Evolutionary conservation across 2,797 vertebrate genomes (phyloP).

Genomic region (Enteromius viviparus): DNA sequence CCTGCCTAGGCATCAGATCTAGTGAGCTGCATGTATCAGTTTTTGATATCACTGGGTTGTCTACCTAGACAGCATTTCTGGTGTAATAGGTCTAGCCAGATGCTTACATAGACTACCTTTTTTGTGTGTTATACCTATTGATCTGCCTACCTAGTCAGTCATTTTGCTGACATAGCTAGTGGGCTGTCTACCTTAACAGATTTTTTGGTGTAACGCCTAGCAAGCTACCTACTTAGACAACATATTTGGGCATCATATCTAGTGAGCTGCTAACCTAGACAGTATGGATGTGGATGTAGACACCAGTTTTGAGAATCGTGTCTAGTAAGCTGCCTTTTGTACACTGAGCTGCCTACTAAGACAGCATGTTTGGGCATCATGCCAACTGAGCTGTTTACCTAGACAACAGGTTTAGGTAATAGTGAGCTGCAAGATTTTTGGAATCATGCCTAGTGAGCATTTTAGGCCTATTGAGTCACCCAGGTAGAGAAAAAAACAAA

Average conservation of each 20-base stretch:
- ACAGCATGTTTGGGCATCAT: background rate
- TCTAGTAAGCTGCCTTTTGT: background rate
- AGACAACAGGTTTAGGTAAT: background rate
- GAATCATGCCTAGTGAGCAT: background rate
- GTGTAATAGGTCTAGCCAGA: background rate
- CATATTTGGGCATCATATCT: background rate
- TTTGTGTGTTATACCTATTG: background rate
- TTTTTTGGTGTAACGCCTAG: background rate
- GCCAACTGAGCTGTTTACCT: background rate
- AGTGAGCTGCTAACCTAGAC: background rate
- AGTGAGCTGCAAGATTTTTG: background rate
- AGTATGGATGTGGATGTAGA: background rate
- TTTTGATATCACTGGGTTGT: background rate
- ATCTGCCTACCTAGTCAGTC: background rate
- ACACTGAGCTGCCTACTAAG: background rate
- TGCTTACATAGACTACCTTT: background rate
- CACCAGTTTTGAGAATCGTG: background rate
- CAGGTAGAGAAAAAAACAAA: background rate
- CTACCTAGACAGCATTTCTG: background rate
- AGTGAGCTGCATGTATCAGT: background rate
- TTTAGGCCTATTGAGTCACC: background rate
- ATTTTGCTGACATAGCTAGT: background rate
- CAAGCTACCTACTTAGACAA: background rate
- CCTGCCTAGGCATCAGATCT: background rate
- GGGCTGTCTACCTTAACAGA: background rate